These are phyloP conservation scores for Myotis davidii DNA, from an alignment of 2,113 vertebrate genomes.

Conservation along the genomic window DNA sequence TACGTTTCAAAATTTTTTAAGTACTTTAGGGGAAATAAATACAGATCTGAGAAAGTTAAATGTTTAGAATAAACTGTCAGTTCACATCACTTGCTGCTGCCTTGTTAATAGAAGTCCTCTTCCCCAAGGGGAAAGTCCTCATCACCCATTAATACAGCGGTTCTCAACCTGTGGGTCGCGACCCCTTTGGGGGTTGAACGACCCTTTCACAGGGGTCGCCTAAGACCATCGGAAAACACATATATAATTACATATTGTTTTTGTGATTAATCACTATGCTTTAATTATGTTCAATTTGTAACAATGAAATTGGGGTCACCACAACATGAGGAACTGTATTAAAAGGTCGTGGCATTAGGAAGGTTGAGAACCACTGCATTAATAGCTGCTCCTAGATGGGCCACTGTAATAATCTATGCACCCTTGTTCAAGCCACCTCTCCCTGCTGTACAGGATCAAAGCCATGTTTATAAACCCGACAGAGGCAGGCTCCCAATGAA, in stretches of 20 bases:
- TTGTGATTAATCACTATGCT: no score
- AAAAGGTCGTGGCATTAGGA: no score
- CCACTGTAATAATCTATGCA: not conserved
- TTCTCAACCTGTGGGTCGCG: no score
- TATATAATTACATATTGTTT: no score
- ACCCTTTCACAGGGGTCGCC: no score
- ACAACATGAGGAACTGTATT: no score
- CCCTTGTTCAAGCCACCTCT: not conserved
- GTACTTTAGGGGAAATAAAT: slow-evolving; percentile 72
- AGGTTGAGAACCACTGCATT: not conserved
- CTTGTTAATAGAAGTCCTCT: slow-evolving; percentile 66
- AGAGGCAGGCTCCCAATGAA: not conserved
- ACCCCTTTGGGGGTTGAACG: no score
- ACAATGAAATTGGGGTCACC: no score
- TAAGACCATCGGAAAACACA: no score
- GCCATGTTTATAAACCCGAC: not conserved
- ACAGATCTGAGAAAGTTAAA: slow-evolving; percentile 75
- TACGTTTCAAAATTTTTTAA: slow-evolving; percentile 13
- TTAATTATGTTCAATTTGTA: no score
- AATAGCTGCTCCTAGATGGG: slow-evolving; percentile 34
- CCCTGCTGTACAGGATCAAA: not conserved
- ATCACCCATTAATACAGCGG: slow-evolving; percentile 59
- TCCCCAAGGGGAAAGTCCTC: slow-evolving; percentile 65
- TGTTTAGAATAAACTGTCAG: slow-evolving; percentile 79
- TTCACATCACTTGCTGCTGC: slow-evolving; percentile 64